Percentiles rank a stretch among this genome's conserved stretches.
These are phyloP conservation scores for Tragulus kanchil DNA, from an alignment of 2,113 vertebrate genomes.

Conservation along the genomic window DNA sequence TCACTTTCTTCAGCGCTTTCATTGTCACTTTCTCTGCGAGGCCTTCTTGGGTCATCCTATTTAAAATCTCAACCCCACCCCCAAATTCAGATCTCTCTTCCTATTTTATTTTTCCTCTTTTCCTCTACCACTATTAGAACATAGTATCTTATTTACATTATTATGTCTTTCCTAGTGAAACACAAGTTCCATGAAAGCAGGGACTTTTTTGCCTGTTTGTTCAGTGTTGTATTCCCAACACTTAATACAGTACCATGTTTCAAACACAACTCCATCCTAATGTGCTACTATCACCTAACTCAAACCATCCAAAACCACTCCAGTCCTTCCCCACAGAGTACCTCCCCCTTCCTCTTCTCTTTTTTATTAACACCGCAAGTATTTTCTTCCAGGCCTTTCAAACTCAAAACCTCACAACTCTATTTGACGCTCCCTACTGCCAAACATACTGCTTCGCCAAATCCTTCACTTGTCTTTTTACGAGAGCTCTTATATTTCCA, in stretches of 20 bases:
- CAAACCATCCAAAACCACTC: not conserved
- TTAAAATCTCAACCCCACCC: not conserved
- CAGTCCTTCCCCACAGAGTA: not conserved
- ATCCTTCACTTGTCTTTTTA: not conserved
- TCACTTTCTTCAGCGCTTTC: not conserved
- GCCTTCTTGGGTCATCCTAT: not conserved
- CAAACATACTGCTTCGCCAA: not conserved
- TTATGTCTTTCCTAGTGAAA: not conserved
- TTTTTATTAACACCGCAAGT: not conserved
- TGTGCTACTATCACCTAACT: not conserved
- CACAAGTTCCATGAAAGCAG: not conserved
- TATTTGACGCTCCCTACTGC: not conserved
- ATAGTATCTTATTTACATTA: not conserved
- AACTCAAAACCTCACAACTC: not conserved
- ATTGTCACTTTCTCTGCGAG: not conserved
- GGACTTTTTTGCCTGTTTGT: not conserved
- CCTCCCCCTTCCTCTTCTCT: not conserved
- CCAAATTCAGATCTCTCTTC: not conserved
- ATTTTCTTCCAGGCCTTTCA: not conserved
- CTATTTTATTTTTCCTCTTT: not conserved
- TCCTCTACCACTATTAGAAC: not conserved
- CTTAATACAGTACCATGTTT: not conserved
- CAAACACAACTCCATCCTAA: not conserved
- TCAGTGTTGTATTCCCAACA: not conserved
- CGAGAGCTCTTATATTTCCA: not conserved